Evolutionary conservation across 2,113 vertebrate species (phyloP).

Genomic region (Heloderma charlesbogerti): DNA sequence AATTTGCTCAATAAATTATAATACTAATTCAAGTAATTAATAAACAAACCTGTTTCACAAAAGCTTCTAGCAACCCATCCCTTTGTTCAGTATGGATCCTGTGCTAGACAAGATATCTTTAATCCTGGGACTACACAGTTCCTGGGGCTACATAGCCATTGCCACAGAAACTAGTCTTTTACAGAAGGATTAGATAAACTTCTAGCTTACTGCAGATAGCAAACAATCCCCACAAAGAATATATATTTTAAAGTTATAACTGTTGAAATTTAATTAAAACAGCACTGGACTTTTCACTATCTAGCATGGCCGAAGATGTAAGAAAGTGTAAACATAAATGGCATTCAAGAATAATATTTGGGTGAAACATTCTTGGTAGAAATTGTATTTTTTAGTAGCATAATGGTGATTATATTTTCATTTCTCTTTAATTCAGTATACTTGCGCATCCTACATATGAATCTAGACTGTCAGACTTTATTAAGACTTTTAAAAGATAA

Average conservation of each 20-base stretch:
- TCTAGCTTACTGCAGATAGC: background rate
- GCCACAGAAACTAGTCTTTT: background rate
- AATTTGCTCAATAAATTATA: too few relatives aligned
- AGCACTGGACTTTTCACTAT: background rate
- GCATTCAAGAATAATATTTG: background rate
- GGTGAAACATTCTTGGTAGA: background rate
- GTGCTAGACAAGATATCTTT: background rate
- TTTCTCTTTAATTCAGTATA: constrained; percentile 12
- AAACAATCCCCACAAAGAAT: background rate
- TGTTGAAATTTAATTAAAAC: background rate
- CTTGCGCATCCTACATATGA: constrained; percentile 42
- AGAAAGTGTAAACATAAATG: background rate
- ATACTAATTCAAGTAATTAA: too few relatives aligned
- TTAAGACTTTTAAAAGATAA: constrained; percentile 69
- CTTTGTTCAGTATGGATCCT: background rate
- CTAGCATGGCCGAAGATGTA: background rate
- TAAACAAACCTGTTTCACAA: background rate
- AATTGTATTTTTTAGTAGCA: constrained; percentile 41
- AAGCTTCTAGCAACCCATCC: background rate
- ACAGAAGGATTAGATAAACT: background rate
- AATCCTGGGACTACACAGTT: background rate
- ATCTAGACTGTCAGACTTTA: constrained; percentile 56
- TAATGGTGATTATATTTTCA: constrained; percentile 29
- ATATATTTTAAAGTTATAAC: background rate
- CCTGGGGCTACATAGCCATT: background rate